Evolutionary conservation across 2,113 vertebrate species (phyloP).

Genomic region (Cephalopholis sonnerati): DNA sequence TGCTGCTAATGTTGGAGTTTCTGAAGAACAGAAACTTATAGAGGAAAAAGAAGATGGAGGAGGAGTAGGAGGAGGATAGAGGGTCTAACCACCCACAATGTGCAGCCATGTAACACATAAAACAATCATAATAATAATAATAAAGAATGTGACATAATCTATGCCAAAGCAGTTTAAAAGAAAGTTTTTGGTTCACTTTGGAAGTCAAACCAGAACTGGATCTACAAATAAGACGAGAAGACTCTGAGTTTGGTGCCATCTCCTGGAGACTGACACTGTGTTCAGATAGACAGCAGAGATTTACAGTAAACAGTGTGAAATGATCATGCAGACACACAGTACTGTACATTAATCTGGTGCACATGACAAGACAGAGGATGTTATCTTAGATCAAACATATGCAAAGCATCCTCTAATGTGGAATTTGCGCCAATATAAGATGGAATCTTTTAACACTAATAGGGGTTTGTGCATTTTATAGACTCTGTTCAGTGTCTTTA

Average conservation of each 20-base stretch:
- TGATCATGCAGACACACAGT: neutral
- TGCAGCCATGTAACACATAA: neutral
- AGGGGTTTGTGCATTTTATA: neutral
- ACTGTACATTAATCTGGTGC: neutral
- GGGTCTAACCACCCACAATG: neutral
- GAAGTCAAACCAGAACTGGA: neutral
- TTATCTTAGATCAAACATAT: neutral
- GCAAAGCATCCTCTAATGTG: neutral
- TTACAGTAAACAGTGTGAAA: neutral
- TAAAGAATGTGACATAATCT: neutral
- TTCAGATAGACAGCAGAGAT: neutral
- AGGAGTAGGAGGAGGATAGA: neutral
- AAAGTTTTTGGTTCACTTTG: neutral
- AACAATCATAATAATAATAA: neutral
- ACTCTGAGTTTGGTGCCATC: constrained; percentile 62
- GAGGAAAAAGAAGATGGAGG: neutral
- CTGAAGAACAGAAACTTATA: neutral
- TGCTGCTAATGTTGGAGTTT: neutral
- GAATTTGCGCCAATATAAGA: neutral
- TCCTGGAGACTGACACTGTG: constrained; percentile 38
- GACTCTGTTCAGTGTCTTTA: neutral
- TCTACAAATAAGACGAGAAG: neutral
- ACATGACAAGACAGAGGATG: neutral
- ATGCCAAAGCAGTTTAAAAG: neutral
- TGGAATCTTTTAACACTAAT: neutral